Evolutionary conservation across 2,797 vertebrate species (phyloP).

Genomic region (Darevskia nairensis): DNA sequence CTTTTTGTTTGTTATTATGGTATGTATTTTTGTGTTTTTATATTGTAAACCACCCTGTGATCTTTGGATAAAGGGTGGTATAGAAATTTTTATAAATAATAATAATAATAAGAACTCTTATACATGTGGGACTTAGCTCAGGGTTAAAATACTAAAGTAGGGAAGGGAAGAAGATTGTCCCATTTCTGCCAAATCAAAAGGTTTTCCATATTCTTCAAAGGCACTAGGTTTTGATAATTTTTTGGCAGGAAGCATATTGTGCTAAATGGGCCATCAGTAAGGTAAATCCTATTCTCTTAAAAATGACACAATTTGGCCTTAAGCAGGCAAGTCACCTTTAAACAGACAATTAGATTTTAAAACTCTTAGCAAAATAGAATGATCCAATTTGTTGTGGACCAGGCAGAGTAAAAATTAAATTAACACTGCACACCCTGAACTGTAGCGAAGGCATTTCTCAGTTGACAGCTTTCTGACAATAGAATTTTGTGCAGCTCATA

Average conservation of each 20-base stretch:
- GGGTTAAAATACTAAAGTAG: neutral
- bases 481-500: accelerated
- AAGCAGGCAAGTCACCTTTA: neutral
- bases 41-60: too few relatives aligned
- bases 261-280: neutral
- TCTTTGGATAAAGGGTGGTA: too few relatives aligned
- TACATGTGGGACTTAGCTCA: neutral
- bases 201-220: neutral
- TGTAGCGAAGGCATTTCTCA: neutral
- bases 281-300: slow-evolving; percentile 14
- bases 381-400: slow-evolving; percentile 35
- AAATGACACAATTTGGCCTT: neutral
- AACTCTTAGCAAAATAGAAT: neutral
- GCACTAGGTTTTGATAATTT: neutral
- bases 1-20: too few relatives aligned
- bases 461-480: slow-evolving; percentile 4
- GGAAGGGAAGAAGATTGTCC: neutral
- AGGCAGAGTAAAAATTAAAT: slow-evolving; percentile 8
- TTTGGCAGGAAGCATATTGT: neutral
- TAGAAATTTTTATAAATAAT: too few relatives aligned
- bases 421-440: slow-evolving; percentile 10
- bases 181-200: neutral
- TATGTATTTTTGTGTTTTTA: too few relatives aligned
- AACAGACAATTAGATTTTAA: slow-evolving; percentile 26
- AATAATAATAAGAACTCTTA: neutral